Evolutionary conservation across 2,888 invertebrate genomes (phyloP).

Genomic region (Nomada fucata): DNA sequence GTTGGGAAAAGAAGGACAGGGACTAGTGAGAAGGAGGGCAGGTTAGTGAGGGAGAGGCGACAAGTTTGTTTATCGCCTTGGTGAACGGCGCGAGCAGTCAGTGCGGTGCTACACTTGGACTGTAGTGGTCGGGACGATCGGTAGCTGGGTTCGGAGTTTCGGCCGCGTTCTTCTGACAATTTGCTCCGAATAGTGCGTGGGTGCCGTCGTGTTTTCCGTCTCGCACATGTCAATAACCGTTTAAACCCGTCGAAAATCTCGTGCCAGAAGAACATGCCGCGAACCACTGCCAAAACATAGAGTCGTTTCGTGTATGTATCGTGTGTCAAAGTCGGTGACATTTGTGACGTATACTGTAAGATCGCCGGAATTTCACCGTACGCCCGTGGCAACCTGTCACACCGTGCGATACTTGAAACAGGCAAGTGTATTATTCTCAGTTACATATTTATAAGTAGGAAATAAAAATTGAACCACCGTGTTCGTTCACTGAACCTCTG

Average conservation of each 20-base stretch:
- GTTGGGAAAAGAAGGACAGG: slow-evolving; percentile 31
- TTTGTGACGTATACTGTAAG: slow-evolving; percentile 22
- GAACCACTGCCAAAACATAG: slow-evolving; percentile 51
- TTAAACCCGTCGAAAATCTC: slow-evolving; percentile 34
- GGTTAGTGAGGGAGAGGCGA: slow-evolving; percentile 74
- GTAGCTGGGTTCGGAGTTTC: slow-evolving; percentile 57
- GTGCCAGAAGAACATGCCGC: slow-evolving; percentile 65
- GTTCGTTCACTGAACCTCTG: neutral
- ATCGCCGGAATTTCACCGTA: slow-evolving; percentile 41
- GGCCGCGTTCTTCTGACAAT: slow-evolving; percentile 54
- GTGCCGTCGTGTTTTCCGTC: slow-evolving; percentile 33
- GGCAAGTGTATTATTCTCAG: slow-evolving; percentile 24
- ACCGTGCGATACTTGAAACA: slow-evolving; percentile 17
- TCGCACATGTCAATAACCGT: slow-evolving; percentile 53
- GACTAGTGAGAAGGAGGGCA: slow-evolving; percentile 46
- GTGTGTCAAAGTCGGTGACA: slow-evolving; percentile 54
- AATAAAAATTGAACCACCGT: neutral
- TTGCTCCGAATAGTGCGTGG: slow-evolving; percentile 51
- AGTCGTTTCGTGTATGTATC: slow-evolving; percentile 43
- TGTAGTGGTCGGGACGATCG: slow-evolving; percentile 73
- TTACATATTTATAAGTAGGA: neutral
- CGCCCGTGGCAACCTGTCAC: slow-evolving; percentile 15
- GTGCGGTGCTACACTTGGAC: slow-evolving; percentile 80
- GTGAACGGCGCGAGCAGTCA: slow-evolving; percentile 78
- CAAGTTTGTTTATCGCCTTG: slow-evolving; percentile 83